Evolutionary conservation across 2,113 vertebrate species (phyloP), one percentile per base, ranked within the genome.

Genomic region (Grammomys surdaster): DNA sequence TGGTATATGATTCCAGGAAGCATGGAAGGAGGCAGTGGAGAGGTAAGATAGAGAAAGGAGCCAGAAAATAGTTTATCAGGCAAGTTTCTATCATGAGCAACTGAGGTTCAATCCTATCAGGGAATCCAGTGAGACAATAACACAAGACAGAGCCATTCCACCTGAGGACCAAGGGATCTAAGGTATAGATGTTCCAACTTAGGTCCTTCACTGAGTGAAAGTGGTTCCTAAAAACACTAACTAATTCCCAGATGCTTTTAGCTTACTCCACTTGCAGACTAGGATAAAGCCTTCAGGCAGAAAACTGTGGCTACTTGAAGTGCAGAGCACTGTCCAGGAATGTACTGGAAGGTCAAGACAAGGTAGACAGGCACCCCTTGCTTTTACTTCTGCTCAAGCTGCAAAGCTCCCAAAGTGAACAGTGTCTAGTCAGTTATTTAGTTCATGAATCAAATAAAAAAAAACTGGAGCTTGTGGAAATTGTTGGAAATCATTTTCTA

Each of bases 401-500:
- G 28, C 67, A 76, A 92, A 94, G 58, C n/a, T 72, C 26, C 24
- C 22, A 65, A 87, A 72, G 5, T 13, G 46, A 93, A 89, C 7
- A 54, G 75, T 65, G 1, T 65, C 85, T 22, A 84, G 63, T 33
- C 48, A 40, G 43, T 67, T 70, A 69, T 14, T 75, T 46, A 54
- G 51, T 88, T 82, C 82, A 72, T 90, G 75, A 93, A 78, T 92
- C 92, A 48, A 88, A 96, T 40, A n/a, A 72, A 9, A 28, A 8
- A 26, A 65, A 69, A 69, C n/a, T 43, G 16, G 63, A 36, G 60
- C 69, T 56, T 67, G 20, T 75, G 51, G 80, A 95, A 88, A 86
- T 72, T 80, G 70, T 80, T 86, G 43, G 28, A 84, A 96, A 72
- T 81, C 3, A 75, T 43, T 85, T 92, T 91, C 89, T 78, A 90